phyloP scores from a whole-genome alignment of 2,888 invertebrate genomes.

The Lycaena phlaeas region DNA sequence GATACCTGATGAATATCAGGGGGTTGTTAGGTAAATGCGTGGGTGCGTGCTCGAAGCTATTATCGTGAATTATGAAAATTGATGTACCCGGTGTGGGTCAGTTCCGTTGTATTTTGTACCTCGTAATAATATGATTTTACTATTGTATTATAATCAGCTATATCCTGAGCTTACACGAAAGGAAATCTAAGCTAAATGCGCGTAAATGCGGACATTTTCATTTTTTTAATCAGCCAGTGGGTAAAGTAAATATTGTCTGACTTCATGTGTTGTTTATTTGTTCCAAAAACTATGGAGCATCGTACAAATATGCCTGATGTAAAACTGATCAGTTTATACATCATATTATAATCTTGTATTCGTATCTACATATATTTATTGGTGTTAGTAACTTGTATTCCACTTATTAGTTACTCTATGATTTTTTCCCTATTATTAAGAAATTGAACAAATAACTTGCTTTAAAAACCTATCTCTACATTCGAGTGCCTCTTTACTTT shows the following conservation, averaged over 20 bases:
- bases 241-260: too few species aligned
- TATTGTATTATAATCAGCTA: constrained; percentile 1
- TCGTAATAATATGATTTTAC: constrained; percentile 2
- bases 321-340: too few species aligned
- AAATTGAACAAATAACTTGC: not conserved
- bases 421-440: not conserved
- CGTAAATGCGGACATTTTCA: too few species aligned
- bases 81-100: constrained; percentile 4
- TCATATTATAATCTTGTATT: too few species aligned
- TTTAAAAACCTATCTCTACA: not conserved
- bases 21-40: constrained; percentile 1
- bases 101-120: constrained; percentile 8
- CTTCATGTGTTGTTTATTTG: too few species aligned
- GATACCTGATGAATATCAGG: too few species aligned
- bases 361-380: too few species aligned
- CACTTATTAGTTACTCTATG: too few species aligned
- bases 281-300: too few species aligned
- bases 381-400: too few species aligned
- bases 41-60: constrained; percentile 3
- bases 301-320: too few species aligned
- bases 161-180: not conserved
- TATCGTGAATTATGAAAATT: constrained; percentile 5
- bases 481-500: not conserved
- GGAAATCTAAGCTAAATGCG: not conserved
- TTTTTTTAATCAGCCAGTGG: too few species aligned